A percentile compares a stretch with the other conserved stretches of the same genome.
Conservation (phyloP, 2,797 vertebrate genomes). For the Pipistrellus pygmaeus region DNA sequence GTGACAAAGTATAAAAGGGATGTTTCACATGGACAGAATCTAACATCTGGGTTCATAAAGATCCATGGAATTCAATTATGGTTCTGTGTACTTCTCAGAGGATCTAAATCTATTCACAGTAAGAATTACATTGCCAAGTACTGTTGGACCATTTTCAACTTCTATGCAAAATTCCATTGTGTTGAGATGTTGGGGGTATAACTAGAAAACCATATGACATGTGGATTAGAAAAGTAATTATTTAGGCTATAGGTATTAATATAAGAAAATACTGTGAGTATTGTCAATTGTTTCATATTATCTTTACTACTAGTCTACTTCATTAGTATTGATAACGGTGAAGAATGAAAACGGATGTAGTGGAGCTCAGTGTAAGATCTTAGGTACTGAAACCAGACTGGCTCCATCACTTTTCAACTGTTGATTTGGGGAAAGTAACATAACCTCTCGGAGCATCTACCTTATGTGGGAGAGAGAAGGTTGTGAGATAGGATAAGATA, state of each 20-base stretch:
- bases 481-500: background rate
- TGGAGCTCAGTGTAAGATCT: background rate
- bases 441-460: background rate
- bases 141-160: background rate
- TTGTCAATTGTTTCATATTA: background rate
- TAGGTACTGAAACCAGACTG: background rate
- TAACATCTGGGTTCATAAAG: constrained; percentile 1
- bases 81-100: background rate
- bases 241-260: background rate
- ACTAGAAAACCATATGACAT: constrained; percentile 27
- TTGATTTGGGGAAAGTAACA: background rate
- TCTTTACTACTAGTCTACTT: background rate
- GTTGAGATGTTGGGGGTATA: background rate
- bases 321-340: background rate
- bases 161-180: constrained; percentile 21
- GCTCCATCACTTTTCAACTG: background rate
- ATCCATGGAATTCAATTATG: background rate
- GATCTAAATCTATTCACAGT: background rate
- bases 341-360: background rate
- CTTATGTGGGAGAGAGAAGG: background rate
- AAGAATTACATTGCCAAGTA: constrained; percentile 12
- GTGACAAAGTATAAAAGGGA: background rate
- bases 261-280: background rate
- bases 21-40: background rate
- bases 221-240: background rate